These are phyloP conservation scores for Drosophila longiperda DNA, from an alignment of 2,888 invertebrate species.

Conservation along the genomic window DNA sequence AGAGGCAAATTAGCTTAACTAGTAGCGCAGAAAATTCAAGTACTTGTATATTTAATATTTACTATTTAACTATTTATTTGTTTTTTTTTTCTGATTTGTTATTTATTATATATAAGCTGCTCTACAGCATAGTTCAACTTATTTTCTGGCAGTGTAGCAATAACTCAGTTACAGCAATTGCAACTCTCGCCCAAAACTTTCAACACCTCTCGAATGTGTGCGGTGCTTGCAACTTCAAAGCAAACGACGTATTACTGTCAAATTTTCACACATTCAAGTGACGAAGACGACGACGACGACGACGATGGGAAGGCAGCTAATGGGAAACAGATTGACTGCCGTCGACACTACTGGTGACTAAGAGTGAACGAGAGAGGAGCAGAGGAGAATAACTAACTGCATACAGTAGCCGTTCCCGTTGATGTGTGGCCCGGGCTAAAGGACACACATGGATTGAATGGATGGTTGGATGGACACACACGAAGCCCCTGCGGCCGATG, in stretches of 20 bases:
- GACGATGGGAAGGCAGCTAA: constrained; percentile 35
- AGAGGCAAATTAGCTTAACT: background rate
- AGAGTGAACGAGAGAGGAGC: background rate
- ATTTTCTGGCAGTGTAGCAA: constrained; percentile 11
- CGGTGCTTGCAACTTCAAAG: constrained; percentile 64
- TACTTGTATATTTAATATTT: background rate
- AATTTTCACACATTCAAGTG: constrained; percentile 73
- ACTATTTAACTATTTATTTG: background rate
- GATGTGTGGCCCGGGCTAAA: constrained; percentile 62
- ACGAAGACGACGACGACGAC: constrained; percentile 14
- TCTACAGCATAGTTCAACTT: background rate
- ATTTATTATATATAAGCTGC: too few species aligned
- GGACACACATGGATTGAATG: constrained; percentile 45
- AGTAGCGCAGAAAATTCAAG: background rate
- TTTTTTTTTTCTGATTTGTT: background rate
- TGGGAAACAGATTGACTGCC: constrained; percentile 61
- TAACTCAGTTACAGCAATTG: constrained; percentile 24
- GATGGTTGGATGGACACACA: constrained; percentile 44
- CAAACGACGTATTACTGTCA: constrained; percentile 63
- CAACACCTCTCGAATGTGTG: constrained; percentile 29
- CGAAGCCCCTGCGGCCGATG: constrained; percentile 71
- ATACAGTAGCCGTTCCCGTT: constrained; percentile 56
- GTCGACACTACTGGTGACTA: background rate
- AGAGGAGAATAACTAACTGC: background rate
- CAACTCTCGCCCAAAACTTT: constrained; percentile 29